phyloP scores from a whole-genome alignment of 2,888 invertebrate species.

The Sphaerophoria rueppellii region DNA sequence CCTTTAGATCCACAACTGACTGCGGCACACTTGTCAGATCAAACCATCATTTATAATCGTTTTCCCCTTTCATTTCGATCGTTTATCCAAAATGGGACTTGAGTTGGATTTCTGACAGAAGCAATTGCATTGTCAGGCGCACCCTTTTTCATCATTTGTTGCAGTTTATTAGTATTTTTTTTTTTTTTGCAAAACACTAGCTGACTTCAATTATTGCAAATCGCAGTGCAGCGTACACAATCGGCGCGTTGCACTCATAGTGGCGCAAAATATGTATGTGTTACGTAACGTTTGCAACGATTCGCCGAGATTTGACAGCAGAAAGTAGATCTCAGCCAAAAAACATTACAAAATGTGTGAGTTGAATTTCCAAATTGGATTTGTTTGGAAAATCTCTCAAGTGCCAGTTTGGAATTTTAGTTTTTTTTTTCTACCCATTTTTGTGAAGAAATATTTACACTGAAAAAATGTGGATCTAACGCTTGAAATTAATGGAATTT shows the following conservation, averaged over 20 bases:
- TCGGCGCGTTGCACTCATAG: background rate
- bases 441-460: background rate
- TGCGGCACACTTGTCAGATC: conserved; percentile 64
- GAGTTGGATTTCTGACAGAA: conserved; percentile 41
- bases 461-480: too few species aligned
- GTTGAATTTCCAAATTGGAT: conserved; percentile 59
- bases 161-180: background rate
- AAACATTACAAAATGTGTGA: conserved; percentile 54
- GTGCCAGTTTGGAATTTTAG: conserved; percentile 23
- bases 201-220: conserved; percentile 12
- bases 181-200: conserved; percentile 7
- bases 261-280: conserved; percentile 9
- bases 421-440: conserved; percentile 1
- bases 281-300: conserved; percentile 49
- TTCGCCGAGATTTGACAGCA: conserved; percentile 39
- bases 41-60: conserved; percentile 36
- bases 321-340: conserved; percentile 45
- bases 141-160: conserved; percentile 19
- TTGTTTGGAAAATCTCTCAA: conserved; percentile 17
- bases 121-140: conserved; percentile 36
- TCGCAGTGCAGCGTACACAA: background rate
- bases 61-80: background rate
- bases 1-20: conserved; percentile 37
- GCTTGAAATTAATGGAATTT: too few species aligned
- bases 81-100: background rate